These are phyloP conservation scores for Melanostoma scalare DNA, from an alignment of 2,888 invertebrate genomes.

Conservation along the genomic window DNA sequence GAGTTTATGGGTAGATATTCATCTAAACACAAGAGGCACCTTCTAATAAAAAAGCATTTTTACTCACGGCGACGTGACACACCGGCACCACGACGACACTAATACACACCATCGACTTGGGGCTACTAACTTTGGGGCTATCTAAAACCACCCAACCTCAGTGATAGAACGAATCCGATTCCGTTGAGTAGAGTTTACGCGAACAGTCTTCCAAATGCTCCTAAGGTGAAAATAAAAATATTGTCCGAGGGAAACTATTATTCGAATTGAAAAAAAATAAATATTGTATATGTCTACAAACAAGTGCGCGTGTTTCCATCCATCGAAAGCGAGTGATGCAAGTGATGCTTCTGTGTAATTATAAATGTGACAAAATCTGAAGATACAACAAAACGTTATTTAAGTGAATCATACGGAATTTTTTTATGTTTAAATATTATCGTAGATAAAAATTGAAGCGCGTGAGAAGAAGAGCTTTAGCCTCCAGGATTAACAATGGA, in stretches of 20 bases:
- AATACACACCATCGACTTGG: conserved; percentile 48
- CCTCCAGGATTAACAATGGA: conserved; percentile 59
- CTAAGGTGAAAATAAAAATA: conserved; percentile 38
- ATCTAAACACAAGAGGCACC: conserved; percentile 38
- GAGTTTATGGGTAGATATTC: conserved; percentile 37
- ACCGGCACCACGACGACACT: conserved; percentile 57
- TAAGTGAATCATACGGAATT: conserved; percentile 41
- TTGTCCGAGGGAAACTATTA: conserved; percentile 43
- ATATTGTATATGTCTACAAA: conserved; percentile 2
- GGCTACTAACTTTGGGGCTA: conserved; percentile 63
- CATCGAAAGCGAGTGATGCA: conserved; percentile 30
- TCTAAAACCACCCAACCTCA: conserved; percentile 64
- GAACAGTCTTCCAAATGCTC: conserved; percentile 56
- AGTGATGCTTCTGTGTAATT: conserved; percentile 68
- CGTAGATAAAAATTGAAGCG: conserved; percentile 8
- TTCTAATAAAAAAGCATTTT: conserved; percentile 56
- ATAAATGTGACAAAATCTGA: conserved; percentile 69
- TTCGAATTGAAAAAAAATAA: conserved; percentile 14
- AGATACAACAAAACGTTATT: conserved; percentile 24
- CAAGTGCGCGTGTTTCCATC: conserved; percentile 48
- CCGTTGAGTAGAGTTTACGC: conserved; percentile 71
- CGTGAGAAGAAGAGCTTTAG: not conserved
- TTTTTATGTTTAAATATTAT: conserved; percentile 37
- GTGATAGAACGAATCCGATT: conserved; percentile 74
- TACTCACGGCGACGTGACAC: conserved; percentile 57